These are phyloP conservation scores for Bungarus multicinctus DNA, from an alignment of 2,113 vertebrate species.

Conservation along the genomic window DNA sequence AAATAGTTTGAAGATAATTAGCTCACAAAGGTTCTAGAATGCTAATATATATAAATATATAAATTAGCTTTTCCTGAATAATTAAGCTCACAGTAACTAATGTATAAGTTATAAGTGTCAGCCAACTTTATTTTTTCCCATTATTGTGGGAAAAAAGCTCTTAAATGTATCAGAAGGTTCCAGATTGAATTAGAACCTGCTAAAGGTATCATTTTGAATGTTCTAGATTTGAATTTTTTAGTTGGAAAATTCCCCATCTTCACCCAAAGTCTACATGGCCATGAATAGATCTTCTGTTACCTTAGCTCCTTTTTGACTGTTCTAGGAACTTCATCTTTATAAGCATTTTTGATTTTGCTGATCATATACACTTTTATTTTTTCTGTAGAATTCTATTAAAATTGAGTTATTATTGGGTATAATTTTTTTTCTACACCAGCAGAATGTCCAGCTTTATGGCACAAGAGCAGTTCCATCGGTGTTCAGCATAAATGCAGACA, in stretches of 20 bases:
- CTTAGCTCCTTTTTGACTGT: background rate
- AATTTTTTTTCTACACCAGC: background rate
- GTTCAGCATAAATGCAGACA: background rate
- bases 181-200: background rate
- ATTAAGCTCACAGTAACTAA: background rate
- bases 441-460: background rate
- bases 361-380: background rate
- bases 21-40: background rate
- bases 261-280: background rate
- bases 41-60: background rate
- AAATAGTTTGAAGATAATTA: background rate
- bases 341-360: background rate
- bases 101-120: background rate
- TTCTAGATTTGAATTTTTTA: background rate
- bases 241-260: background rate
- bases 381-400: background rate
- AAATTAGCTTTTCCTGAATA: background rate
- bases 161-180: background rate
- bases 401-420: background rate
- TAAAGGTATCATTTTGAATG: background rate
- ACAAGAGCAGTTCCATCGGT: background rate
- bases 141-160: background rate
- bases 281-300: background rate
- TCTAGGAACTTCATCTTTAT: background rate
- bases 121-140: background rate